phyloP scores from a whole-genome alignment of 1,140 invertebrate species.

The Drosophila quadrilineata region DNA sequence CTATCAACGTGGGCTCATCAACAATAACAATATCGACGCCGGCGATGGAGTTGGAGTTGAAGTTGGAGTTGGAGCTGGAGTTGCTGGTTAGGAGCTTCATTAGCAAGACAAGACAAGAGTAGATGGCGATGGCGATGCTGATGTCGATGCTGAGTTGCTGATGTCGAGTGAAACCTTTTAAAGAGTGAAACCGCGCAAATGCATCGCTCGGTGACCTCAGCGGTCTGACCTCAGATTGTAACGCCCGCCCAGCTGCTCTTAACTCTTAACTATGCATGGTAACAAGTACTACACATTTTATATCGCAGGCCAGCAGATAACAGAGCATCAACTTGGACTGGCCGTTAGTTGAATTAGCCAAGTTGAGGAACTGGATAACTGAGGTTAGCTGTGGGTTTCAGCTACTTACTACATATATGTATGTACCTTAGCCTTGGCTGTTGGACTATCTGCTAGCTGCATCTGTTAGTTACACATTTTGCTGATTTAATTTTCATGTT shows the following conservation, averaged over 20 bases:
- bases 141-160: too few relatives aligned
- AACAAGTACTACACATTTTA: slow-evolving; percentile 46
- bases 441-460: slow-evolving; percentile 63
- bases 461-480: slow-evolving; percentile 74
- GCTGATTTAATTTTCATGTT: slow-evolving; percentile 77
- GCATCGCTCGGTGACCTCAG: slow-evolving; percentile 73
- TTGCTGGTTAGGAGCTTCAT: slow-evolving; percentile 58
- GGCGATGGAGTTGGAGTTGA: too few relatives aligned
- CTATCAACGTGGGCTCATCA: slow-evolving; percentile 74
- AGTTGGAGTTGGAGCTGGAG: too few relatives aligned
- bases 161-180: slow-evolving; percentile 79
- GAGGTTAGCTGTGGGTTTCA: too few relatives aligned
- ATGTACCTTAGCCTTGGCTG: slow-evolving; percentile 49
- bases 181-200: slow-evolving; percentile 68
- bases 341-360: slow-evolving; percentile 72
- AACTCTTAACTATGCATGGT: slow-evolving; percentile 70
- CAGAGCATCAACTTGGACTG: slow-evolving; percentile 3
- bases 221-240: slow-evolving; percentile 71
- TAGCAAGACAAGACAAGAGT: slow-evolving; percentile 35
- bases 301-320: slow-evolving; percentile 42
- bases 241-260: slow-evolving; percentile 64
- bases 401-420: too few relatives aligned
- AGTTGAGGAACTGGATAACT: too few relatives aligned
- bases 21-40: slow-evolving; percentile 76
- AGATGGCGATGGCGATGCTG: too few relatives aligned